Base-by-base conservation (phyloP, 1,140 invertebrate genomes). In the Daktulosphaira vitifoliae region DNA sequence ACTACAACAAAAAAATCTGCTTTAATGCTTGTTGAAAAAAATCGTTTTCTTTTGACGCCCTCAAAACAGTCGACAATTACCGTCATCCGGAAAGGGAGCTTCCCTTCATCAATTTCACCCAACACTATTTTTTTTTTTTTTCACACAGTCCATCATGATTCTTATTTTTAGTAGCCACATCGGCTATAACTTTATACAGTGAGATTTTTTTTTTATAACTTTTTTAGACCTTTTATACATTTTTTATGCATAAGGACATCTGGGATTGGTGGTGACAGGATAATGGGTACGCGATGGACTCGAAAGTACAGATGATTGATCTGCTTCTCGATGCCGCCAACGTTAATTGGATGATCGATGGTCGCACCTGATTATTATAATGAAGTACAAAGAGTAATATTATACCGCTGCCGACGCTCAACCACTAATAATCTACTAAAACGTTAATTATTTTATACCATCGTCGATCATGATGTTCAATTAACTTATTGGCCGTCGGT, bases 281-380 rank as follows among this genome's bases (percentile, higher is more conserved):
- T 62, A 62, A 62, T 62, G 56, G 56, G 54, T 59, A 56, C 16
- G 33, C 8, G 42, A n/a, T 18, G 54, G 38, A 59, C 53, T 44
- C 23, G 25, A 22, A 42, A 37, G 54, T 11, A 26, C 26, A 48
- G 56, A 62, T 62, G 56, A 62, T 62, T 62, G 56, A 62, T 62
- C 42, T 62, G 56, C 44, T 62, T 46, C 16, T 29, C 39, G 25
- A 25, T 26, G 53, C 38, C 53, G 38, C 39, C 16, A 56, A 62
- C 42, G 56, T 62, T 62, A 62, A 62, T 62, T 62, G 56, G 56
- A 48, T 62, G 56, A 62, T 62, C 56, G 56, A 62, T 62, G 56
- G 42, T 33, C 46, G 42, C 23, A 4, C 56, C 39, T 20, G 44
- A 29, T 62, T 44, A 59, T 53, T 33, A 48, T 62, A 62, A 62